Percentiles rank a stretch among this genome's conserved stretches.
Evolutionary conservation across 2,797 vertebrate species (phyloP).

Genomic region (Chrysocyon brachyurus): DNA sequence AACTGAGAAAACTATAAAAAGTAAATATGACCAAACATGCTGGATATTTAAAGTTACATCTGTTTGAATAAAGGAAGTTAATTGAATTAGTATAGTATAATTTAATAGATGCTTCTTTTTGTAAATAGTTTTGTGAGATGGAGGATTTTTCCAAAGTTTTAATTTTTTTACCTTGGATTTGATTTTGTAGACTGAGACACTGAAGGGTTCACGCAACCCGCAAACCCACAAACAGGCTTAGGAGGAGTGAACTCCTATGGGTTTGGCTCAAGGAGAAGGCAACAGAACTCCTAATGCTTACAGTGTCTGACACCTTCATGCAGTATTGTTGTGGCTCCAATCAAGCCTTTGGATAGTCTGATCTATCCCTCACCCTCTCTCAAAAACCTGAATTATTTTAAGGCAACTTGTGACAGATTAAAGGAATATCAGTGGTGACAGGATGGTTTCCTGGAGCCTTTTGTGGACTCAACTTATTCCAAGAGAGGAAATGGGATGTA

Average conservation of each 20-base stretch:
- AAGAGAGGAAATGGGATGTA: slow-evolving; percentile 1
- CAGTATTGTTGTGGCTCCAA: neutral
- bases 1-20: neutral
- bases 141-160: neutral
- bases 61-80: neutral
- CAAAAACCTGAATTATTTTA: slow-evolving; percentile 16
- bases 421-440: neutral
- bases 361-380: neutral
- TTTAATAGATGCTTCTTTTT: neutral
- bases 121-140: neutral
- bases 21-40: neutral
- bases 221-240: neutral
- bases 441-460: neutral
- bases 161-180: neutral
- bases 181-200: neutral
- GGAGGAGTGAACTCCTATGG: neutral
- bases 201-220: neutral
- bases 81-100: neutral
- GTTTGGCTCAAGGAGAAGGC: neutral
- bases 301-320: neutral
- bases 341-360: neutral
- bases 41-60: slow-evolving; percentile 3
- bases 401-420: neutral
- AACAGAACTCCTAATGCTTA: neutral
- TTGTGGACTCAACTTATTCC: neutral